Conservation (phyloP, 2,888 invertebrate species). For the Molorchus minor region DNA sequence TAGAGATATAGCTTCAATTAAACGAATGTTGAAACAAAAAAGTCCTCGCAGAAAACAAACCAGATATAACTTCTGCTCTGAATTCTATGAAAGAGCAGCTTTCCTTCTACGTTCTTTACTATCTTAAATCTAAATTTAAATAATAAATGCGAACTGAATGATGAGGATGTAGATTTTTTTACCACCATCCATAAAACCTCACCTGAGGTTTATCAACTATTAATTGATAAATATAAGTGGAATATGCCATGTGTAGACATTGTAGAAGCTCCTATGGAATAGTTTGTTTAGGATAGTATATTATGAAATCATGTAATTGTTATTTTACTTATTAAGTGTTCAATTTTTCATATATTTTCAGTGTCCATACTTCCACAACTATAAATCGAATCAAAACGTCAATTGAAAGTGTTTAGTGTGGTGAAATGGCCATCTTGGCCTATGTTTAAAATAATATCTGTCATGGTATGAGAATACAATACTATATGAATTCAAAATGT, state of each 20-base stretch:
- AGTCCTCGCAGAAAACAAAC: constrained; percentile 36
- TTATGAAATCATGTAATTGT: too few species aligned
- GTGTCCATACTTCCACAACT: too few species aligned
- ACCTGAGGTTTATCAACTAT: constrained; percentile 54
- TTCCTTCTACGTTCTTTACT: constrained; percentile 54
- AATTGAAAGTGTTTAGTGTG: too few species aligned
- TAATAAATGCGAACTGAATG: constrained; percentile 49
- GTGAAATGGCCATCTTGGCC: too few species aligned
- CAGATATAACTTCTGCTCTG: constrained; percentile 46
- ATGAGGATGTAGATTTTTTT: constrained; percentile 55
- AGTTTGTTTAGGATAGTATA: not conserved
- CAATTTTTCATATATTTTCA: too few species aligned
- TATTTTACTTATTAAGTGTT: too few species aligned
- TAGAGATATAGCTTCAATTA: constrained; percentile 55
- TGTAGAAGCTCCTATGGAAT: constrained; percentile 35
- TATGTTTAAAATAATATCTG: too few species aligned
- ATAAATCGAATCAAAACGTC: too few species aligned
- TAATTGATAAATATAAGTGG: constrained; percentile 57
- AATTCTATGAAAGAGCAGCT: constrained; percentile 48
- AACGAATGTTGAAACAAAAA: constrained; percentile 51
- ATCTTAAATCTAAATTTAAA: constrained; percentile 53
- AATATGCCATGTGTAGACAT: constrained; percentile 53
- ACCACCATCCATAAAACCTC: constrained; percentile 54
- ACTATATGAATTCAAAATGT: too few species aligned
- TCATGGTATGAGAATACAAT: too few species aligned